phyloP scores from a whole-genome alignment of 35 echinoderm and acorn worm genomes.

The Acanthaster planci region DNA sequence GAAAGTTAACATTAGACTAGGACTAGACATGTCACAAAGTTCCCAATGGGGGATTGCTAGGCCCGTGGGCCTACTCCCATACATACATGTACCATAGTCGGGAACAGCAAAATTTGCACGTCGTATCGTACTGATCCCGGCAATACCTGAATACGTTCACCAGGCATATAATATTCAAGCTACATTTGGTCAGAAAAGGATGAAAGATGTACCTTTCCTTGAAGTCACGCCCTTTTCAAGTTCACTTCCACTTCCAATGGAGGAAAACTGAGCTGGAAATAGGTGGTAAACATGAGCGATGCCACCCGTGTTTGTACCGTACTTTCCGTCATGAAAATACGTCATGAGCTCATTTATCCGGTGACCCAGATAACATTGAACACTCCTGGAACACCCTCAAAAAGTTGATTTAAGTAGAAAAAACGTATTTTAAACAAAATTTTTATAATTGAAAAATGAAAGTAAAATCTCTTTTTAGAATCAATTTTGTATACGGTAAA shows the following conservation, averaged over 20 bases:
- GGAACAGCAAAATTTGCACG: too few species aligned
- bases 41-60: too few species aligned
- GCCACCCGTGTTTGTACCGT: background rate
- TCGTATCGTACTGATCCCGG: background rate
- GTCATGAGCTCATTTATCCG: slow-evolving; percentile 19
- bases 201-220: background rate
- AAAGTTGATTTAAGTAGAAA: too few species aligned
- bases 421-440: too few species aligned
- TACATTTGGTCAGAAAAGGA: background rate
- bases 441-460: too few species aligned
- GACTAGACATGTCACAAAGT: too few species aligned
- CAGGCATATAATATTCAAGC: background rate
- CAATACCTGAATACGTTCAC: background rate
- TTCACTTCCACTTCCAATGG: background rate
- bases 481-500: too few species aligned
- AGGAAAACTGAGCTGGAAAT: slow-evolving; percentile 22
- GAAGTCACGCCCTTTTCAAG: background rate
- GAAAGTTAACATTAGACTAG: too few species aligned
- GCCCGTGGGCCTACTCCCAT: too few species aligned
- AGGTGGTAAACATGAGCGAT: background rate
- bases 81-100: too few species aligned
- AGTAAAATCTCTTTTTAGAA: too few species aligned
- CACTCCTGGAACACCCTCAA: too few species aligned
- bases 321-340: slow-evolving; percentile 28
- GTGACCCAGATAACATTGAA: background rate